A percentile compares a stretch with the other conserved stretches of the same genome.
Evolutionary conservation across 2,797 vertebrate genomes (phyloP).

Genomic region (Margarornis squamiger): DNA sequence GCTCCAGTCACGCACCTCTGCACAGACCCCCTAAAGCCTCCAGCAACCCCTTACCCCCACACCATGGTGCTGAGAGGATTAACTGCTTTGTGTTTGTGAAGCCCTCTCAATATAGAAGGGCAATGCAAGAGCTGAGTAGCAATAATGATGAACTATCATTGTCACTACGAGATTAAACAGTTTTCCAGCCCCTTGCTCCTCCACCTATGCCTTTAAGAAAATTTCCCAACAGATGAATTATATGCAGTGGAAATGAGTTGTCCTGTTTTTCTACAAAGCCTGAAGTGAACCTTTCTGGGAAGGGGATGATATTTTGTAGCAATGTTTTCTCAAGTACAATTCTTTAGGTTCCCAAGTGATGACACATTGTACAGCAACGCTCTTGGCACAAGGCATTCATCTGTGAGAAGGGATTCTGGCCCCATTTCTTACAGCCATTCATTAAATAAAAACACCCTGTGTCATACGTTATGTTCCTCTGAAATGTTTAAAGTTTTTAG

Average conservation of each 20-base stretch:
- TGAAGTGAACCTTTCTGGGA: constrained; percentile 70
- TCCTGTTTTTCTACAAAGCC: constrained; percentile 63
- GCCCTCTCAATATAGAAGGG: not conserved
- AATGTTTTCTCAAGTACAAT: constrained; percentile 67
- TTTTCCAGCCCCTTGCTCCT: not conserved
- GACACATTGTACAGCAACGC: constrained; percentile 63
- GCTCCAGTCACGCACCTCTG: not conserved
- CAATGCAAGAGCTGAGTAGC: not conserved
- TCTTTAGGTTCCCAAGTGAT: constrained; percentile 73
- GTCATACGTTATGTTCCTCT: constrained; percentile 34
- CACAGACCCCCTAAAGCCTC: not conserved
- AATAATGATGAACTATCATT: not conserved
- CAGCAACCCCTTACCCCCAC: not conserved
- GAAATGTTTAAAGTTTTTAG: constrained; percentile 57
- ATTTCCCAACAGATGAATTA: constrained; percentile 58
- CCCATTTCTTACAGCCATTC: constrained; percentile 52
- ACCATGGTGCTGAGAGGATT: not conserved
- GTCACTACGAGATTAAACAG: not conserved
- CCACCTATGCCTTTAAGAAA: constrained; percentile 52
- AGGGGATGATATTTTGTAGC: constrained; percentile 63
- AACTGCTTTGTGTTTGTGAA: not conserved
- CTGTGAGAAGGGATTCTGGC: constrained; percentile 55
- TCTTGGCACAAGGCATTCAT: constrained; percentile 9
- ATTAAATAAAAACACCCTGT: constrained; percentile 59
- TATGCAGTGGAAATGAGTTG: constrained; percentile 51